These are phyloP conservation scores for Sminthurides bifidus DNA, from an alignment of 1,140 invertebrate species.

Conservation along the genomic window DNA sequence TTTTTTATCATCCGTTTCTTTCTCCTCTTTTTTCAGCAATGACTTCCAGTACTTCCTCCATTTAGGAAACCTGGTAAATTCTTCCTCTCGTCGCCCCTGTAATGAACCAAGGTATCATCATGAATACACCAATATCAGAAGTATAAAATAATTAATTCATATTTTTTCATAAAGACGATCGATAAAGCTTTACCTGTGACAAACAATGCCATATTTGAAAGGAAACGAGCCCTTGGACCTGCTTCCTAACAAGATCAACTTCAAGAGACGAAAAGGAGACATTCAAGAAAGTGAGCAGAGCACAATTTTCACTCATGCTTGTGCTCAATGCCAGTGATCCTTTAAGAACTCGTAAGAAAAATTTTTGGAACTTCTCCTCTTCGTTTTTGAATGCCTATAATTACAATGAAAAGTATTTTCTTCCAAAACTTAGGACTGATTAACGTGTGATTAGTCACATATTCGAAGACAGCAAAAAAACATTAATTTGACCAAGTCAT, in stretches of 20 bases:
- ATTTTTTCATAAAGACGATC: too few relatives aligned
- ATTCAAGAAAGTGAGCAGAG: constrained; percentile 26
- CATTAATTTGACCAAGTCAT: not conserved
- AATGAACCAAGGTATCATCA: not conserved
- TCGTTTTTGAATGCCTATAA: constrained; percentile 61
- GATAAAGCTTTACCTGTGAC: constrained; percentile 57
- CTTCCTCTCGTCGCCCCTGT: constrained; percentile 60
- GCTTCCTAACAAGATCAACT: constrained; percentile 78
- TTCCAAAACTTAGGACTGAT: too few relatives aligned
- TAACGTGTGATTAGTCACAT: too few relatives aligned
- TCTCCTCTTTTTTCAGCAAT: constrained; percentile 68
- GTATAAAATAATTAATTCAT: not conserved
- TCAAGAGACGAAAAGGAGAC: constrained; percentile 49
- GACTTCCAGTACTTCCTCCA: constrained; percentile 86
- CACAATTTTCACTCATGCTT: constrained; percentile 36
- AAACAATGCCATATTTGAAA: constrained; percentile 88
- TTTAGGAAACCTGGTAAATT: constrained; percentile 75
- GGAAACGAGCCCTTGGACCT: constrained; percentile 83
- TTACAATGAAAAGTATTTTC: not conserved
- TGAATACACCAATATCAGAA: not conserved
- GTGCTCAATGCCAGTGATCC: constrained; percentile 46
- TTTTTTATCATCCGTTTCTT: constrained; percentile 51
- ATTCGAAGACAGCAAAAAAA: too few relatives aligned
- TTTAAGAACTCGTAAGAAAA: constrained; percentile 74
- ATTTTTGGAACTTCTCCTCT: constrained; percentile 67